Percentiles rank a stretch among this genome's conserved stretches.
Evolutionary conservation across 2,888 invertebrate species (phyloP).

Genomic region (Acanthosepion lycidas): DNA sequence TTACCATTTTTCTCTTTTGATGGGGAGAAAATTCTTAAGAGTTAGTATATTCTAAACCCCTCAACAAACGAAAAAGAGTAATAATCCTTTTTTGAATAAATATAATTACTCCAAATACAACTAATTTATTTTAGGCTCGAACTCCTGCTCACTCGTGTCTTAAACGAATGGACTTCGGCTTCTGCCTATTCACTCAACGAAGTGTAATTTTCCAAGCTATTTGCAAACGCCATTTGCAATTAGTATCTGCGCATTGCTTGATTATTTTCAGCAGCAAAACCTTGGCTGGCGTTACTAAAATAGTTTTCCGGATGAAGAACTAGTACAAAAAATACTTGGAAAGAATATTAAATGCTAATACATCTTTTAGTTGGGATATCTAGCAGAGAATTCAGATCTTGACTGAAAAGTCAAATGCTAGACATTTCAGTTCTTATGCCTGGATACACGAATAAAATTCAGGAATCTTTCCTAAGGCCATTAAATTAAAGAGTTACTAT

Average conservation of each 20-base stretch:
- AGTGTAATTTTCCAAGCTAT: neutral
- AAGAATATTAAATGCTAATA: neutral
- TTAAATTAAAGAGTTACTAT: no score
- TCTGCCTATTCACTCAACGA: neutral
- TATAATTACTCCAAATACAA: no score
- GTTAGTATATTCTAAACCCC: no score
- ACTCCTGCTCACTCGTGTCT: neutral
- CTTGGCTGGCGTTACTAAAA: neutral
- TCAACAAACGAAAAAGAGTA: no score
- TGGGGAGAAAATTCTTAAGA: no score
- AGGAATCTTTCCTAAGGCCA: no score
- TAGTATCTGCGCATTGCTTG: neutral
- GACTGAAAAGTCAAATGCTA: neutral
- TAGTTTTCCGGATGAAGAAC: neutral
- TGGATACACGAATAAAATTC: no score
- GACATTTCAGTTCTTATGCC: no score
- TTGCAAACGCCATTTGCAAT: neutral
- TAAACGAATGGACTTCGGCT: neutral
- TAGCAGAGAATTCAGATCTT: neutral
- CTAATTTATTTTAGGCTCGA: neutral
- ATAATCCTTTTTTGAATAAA: no score
- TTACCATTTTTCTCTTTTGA: no score
- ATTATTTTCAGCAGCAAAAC: neutral
- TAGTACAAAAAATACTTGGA: neutral
- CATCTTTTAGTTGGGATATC: neutral